A percentile compares a stretch with the other conserved stretches of the same genome.
Evolutionary conservation across 2,113 vertebrate species (phyloP).

Genomic region (Corvus cornix): DNA sequence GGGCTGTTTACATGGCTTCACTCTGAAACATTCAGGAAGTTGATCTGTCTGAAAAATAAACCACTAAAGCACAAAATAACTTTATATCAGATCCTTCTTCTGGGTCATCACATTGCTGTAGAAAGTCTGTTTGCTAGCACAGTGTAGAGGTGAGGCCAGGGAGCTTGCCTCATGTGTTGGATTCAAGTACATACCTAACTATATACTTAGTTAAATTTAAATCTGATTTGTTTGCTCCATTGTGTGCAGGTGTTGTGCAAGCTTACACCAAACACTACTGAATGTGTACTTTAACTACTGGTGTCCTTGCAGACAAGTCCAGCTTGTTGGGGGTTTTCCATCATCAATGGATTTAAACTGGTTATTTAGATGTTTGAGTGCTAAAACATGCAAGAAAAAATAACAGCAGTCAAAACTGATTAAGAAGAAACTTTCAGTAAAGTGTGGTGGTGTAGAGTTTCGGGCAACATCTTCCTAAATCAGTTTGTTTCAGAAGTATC

Average conservation of each 20-base stretch:
- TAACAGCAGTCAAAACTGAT: not conserved
- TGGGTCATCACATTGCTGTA: not conserved
- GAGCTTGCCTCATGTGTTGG: not conserved
- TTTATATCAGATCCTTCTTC: not conserved
- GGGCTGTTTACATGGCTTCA: not conserved
- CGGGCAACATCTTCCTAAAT: not conserved
- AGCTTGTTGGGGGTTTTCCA: not conserved
- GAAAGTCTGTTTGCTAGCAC: not conserved
- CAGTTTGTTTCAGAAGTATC: not conserved
- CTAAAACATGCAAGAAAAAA: not conserved
- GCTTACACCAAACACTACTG: not conserved
- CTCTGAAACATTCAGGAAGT: not conserved
- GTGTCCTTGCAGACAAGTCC: not conserved
- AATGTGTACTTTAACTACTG: not conserved
- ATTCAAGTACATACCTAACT: not conserved
- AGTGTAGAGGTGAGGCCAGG: not conserved
- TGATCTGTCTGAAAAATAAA: constrained; percentile 5
- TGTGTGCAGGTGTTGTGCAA: not conserved
- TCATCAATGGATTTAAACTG: not conserved
- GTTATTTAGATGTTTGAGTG: not conserved
- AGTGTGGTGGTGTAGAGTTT: not conserved
- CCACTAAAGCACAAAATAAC: not conserved
- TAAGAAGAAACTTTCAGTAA: not conserved
- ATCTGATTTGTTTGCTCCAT: not conserved
- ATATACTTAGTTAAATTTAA: not conserved